Evolutionary conservation across 2,888 invertebrate species (phyloP), one percentile per base, ranked within the genome.

Genomic region (Dynastes tityus): DNA sequence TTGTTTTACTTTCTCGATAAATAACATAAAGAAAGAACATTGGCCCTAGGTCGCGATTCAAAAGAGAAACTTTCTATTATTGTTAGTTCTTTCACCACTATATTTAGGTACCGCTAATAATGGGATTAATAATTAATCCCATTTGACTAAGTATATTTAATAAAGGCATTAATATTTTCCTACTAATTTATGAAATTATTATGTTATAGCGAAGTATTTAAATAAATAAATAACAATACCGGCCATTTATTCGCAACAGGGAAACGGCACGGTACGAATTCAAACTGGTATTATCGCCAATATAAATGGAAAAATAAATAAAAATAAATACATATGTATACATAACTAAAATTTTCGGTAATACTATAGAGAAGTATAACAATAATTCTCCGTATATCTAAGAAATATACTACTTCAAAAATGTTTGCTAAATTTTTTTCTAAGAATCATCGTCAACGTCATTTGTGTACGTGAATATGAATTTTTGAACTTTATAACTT

Each of bases 141-240:
- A 32, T 63, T 45, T 63, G 32, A 63, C 63, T 32, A 53, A 68
- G 49, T 68, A 68, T 68, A 68, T 68, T 51, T 51, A 68, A 68
- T 51, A 29, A 1, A 11, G 45, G 11, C n/a, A 68, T 68, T 68
- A 68, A n/a, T 68, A 68, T 51, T 68, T 68, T 40, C 11, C 51
- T 68, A 68, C 51, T 68, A 68, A 68, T 68, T 68, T 68, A 9
- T 68, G 37, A 49, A 68, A 68, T 68, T 68, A 68, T 51, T 68
- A 68, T 40, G 51, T 16, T 27, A 29, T 29, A 68, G 68, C 53
- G 51, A 68, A 68, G 51, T 68, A 68, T 51, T 68, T 68, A 68
- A 27, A 68, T 40, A 68, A 68, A 68, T 68, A 68, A 51, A 51
- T 29, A 27, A 68, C 68, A 68, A 68, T 68, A 68, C 45, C 11